phyloP scores from a whole-genome alignment of 2,113 vertebrate genomes.

The Nibea albiflora region DNA sequence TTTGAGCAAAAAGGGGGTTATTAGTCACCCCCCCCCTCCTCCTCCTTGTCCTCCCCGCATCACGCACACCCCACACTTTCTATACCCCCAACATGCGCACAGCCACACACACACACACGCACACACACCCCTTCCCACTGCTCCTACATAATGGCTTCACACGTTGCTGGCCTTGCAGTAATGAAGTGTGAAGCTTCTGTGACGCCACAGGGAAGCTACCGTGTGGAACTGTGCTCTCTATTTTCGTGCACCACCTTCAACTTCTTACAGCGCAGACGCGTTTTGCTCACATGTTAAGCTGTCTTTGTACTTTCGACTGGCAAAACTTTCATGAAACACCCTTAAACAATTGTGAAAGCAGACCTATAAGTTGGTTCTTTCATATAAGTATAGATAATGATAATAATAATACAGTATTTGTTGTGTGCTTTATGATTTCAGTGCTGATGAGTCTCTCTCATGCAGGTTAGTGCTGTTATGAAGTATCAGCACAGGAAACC shows the following conservation, averaged over 20 bases:
- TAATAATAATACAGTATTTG: background rate
- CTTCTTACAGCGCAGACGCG: slow-evolving; percentile 29
- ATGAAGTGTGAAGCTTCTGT: slow-evolving; percentile 79
- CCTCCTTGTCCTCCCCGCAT: background rate
- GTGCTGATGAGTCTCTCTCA: background rate
- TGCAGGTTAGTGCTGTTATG: background rate
- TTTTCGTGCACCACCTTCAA: slow-evolving; percentile 58
- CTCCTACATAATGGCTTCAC: slow-evolving; percentile 71
- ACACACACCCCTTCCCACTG: slow-evolving; percentile 32
- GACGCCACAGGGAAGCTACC: slow-evolving; percentile 61
- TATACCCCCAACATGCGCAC: background rate
- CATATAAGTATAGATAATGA: too few relatives aligned
- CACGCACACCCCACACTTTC: background rate
- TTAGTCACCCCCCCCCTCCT: slow-evolving; percentile 37
- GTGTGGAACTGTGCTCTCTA: slow-evolving; percentile 60
- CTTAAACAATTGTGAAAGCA: slow-evolving; percentile 16
- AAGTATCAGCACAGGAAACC: background rate
- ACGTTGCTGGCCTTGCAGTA: slow-evolving; percentile 70
- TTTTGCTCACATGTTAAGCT: slow-evolving; percentile 29
- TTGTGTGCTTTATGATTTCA: background rate
- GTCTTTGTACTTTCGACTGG: slow-evolving; percentile 10
- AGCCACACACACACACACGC: background rate
- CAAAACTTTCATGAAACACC: slow-evolving; percentile 21
- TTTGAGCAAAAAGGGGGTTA: slow-evolving; percentile 54
- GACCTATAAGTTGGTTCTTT: background rate